Conservation (phyloP, 2,888 invertebrate species). For the Dryocosmus kuriphilus region DNA sequence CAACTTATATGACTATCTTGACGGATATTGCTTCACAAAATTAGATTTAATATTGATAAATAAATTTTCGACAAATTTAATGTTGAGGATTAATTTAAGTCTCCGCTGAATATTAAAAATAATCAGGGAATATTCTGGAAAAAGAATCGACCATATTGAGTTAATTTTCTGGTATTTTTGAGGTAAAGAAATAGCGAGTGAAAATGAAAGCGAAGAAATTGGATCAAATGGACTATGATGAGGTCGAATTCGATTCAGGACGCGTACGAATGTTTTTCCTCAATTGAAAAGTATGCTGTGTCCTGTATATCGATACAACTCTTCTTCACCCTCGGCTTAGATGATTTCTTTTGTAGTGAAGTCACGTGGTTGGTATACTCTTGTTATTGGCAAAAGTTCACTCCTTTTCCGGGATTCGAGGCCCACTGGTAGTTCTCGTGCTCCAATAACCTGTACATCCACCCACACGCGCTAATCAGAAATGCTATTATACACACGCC, state of each 20-base stretch:
- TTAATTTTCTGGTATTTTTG: not conserved
- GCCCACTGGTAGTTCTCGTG: constrained; percentile 40
- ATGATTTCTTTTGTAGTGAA: constrained; percentile 58
- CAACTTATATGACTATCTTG: too few relatives aligned
- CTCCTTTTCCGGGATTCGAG: constrained; percentile 33
- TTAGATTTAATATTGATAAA: too few relatives aligned
- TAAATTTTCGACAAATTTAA: not conserved
- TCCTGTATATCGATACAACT: constrained; percentile 63
- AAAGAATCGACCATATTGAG: not conserved
- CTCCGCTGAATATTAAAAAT: not conserved
- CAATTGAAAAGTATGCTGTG: constrained; percentile 63
- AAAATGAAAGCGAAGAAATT: not conserved
- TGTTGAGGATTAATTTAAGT: not conserved
- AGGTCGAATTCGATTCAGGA: constrained; percentile 51
- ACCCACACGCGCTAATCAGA: constrained; percentile 42
- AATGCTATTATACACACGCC: not conserved
- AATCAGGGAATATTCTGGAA: not conserved
- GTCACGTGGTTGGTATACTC: constrained; percentile 64
- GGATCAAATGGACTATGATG: constrained; percentile 6
- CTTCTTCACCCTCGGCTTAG: constrained; percentile 40
- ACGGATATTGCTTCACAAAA: too few relatives aligned
- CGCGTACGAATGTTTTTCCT: constrained; percentile 62
- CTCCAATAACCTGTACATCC: constrained; percentile 50
- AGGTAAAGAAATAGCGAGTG: not conserved
- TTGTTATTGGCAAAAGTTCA: constrained; percentile 56